These are phyloP conservation scores for Hetaerina americana DNA, from an alignment of 1,140 invertebrate genomes.

Conservation along the genomic window DNA sequence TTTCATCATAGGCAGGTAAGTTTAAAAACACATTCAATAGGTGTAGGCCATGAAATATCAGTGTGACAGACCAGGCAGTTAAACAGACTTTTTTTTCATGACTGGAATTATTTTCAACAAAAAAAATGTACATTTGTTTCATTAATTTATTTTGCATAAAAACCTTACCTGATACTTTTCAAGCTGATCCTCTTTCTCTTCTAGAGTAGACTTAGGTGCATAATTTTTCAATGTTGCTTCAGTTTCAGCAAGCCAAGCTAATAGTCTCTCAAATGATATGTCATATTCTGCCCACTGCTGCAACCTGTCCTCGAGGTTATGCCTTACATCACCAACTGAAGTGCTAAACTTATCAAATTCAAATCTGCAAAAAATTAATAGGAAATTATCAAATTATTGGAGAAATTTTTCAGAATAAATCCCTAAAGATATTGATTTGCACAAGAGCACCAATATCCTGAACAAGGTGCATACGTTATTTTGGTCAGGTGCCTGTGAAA, in stretches of 20 bases:
- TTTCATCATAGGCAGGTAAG: no score
- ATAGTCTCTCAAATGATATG: slow-evolving; percentile 63
- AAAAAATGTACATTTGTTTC: no score
- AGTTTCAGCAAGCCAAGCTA: slow-evolving; percentile 72
- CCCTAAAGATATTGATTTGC: no score
- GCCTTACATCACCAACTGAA: slow-evolving; percentile 58
- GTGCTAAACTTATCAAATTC: slow-evolving; percentile 73
- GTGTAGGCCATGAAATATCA: no score
- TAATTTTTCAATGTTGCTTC: slow-evolving; percentile 82
- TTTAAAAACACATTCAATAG: no score
- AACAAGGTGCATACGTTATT: no score
- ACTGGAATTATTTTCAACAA: no score
- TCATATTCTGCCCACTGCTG: slow-evolving; percentile 88
- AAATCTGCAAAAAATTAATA: slow-evolving; percentile 28
- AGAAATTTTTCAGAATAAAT: not conserved
- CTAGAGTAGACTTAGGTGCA: slow-evolving; percentile 62
- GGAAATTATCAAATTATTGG: not conserved
- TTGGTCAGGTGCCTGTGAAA: no score
- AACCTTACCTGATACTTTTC: slow-evolving; percentile 74
- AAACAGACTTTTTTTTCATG: no score
- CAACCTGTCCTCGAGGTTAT: slow-evolving; percentile 67
- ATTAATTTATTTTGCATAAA: no score
- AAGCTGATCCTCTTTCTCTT: slow-evolving; percentile 82
- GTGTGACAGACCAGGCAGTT: no score
- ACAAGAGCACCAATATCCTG: no score